These are phyloP conservation scores for Peucedramus taeniatus DNA, from an alignment of 2,113 vertebrate genomes.

Conservation along the genomic window DNA sequence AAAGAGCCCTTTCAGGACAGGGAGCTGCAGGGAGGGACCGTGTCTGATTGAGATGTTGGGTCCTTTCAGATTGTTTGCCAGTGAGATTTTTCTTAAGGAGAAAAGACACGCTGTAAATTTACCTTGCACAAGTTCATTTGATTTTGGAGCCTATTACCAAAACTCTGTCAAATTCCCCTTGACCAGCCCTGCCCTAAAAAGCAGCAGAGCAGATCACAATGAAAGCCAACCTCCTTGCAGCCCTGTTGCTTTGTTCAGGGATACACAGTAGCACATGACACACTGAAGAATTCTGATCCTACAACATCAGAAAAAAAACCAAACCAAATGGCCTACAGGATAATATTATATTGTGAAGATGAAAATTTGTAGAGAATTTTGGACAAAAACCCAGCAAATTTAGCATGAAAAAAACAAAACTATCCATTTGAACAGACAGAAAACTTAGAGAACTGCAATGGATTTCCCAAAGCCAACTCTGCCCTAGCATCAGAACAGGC, in stretches of 20 bases:
- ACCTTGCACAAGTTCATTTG: neutral
- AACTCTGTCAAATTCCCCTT: neutral
- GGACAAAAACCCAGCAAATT: neutral
- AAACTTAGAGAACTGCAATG: neutral
- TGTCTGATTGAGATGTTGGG: constrained; percentile 30
- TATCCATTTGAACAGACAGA: neutral
- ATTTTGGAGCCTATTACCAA: neutral
- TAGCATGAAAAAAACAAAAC: neutral
- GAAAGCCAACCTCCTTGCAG: neutral
- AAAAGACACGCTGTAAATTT: neutral
- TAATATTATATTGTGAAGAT: neutral
- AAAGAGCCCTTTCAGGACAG: constrained; percentile 64
- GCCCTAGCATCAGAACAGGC: neutral
- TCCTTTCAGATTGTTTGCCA: constrained; percentile 19
- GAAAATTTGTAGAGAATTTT: neutral
- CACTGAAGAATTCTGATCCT: neutral
- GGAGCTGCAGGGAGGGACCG: constrained; percentile 9
- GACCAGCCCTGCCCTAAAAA: neutral
- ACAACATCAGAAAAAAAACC: neutral
- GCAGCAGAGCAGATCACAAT: neutral
- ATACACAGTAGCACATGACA: neutral
- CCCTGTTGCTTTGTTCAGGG: neutral
- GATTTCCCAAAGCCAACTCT: neutral
- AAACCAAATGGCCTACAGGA: neutral
- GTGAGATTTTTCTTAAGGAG: neutral